Base-by-base conservation (phyloP, 1,140 invertebrate genomes). In the Drosophila nigrodunni region DNA sequence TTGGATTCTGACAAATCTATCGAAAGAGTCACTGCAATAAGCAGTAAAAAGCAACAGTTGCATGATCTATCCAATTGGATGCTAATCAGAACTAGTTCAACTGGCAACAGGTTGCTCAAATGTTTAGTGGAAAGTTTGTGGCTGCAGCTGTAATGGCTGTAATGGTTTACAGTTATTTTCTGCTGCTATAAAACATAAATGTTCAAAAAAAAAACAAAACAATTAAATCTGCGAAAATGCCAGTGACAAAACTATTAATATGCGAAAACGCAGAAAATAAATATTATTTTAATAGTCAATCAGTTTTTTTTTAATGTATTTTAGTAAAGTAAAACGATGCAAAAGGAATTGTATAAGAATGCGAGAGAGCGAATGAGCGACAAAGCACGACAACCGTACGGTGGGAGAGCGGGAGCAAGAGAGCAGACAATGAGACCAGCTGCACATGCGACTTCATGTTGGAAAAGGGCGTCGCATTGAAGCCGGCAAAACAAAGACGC, bases 401-500 rank as follows among this genome's bases (percentile, higher is more conserved):
- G 5, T 46, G 5, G 9, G 11, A 25, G 37, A 25, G 10, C 39
- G 18, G 8, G 11, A n/a, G 2, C 37, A 15, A 46, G 9, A n/a
- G 7, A 44, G 54, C 15, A 25, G 49, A 18, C 15, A 69, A 47
- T 74, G 30, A n/a, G 68, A 71, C 74, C 59, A 71, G 69, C 61
- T 73, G 69, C 61, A 75, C 60, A 71, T 71, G 73, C 61, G 73
- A 78, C 65, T 68, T 76, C 82, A 74, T 78, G 76, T 82, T 79
- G 72, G 83, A 88, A 89, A 90, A 85, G 85, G 85, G 85, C 85
- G 85, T 89, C 66, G 61, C 71, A 80, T 75, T 71, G 43, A 66
- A 77, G 86, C 86, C 85, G 85, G 85, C 85, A 89, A 85, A 89
- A 89, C 86, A 89, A 89, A 89, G 80, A 81, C 86, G 82, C 82